Evolutionary conservation across 2,113 vertebrate species (phyloP), one percentile per base, ranked within the genome.

Genomic region (Daubentonia madagascariensis): DNA sequence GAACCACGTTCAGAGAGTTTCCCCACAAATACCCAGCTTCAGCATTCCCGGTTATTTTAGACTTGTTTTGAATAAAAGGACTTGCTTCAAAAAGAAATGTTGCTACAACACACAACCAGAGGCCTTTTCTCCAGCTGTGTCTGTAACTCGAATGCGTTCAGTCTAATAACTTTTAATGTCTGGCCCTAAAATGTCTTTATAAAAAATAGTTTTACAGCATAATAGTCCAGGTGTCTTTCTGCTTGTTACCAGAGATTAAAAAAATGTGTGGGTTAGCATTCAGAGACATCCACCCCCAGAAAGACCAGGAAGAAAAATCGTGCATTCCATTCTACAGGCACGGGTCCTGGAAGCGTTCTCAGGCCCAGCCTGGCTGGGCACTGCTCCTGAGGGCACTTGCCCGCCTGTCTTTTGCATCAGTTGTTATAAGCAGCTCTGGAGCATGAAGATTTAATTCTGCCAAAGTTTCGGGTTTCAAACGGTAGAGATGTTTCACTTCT

Each of bases 151-250:
- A 94, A 98, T 98, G 98, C 98, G 97, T 98, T 98, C 98, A 98
- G 95, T 98, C 98, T 98, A 99, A 98, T 99, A 99, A 99, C 98
- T 99, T 99, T 99, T 99, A 99, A 99, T 98, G 99, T 97, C 98
- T 98, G 98, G 96, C 98, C 98, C 98, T 99, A 99, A 99, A 99
- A 99, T 97, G 98, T 98, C 98, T 99, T 99, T 98, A 99, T 99
- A 99, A 99, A 99, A 98, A 98, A 99, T 98, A 98, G 98, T 98
- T 98, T 99, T 98, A 99, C 97, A 97, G 98, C 32, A 85, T 98
- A 98, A 98, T 97, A 98, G 98, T 98, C 98, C 99, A 99, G 98
- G 98, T 99, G 99, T 98, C 98, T 98, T 98, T 96, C 96, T 98
- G 98, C 98, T 98, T 97, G 98, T 98, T 99, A 98, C 88, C 7